Base-by-base conservation (phyloP, 92 coral and sea anemone genomes). In the Diadumene lineata region DNA sequence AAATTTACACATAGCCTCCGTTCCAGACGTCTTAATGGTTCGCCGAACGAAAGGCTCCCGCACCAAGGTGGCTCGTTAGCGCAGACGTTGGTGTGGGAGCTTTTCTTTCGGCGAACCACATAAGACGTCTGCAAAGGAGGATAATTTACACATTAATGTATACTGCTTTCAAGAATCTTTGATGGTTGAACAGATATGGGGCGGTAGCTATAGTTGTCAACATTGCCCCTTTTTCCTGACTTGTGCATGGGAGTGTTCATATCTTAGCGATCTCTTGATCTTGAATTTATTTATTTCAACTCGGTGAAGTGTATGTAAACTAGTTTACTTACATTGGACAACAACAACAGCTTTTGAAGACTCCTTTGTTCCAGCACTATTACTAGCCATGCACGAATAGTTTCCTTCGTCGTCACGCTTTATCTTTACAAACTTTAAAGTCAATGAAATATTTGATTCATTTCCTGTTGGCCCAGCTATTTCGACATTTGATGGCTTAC, bases 181-280 rank as follows among this genome's bases (percentile, higher is more conserved):
- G 60, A 32, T 33, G 83, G 60, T 17, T 67, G 32, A 0, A 82
- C 34, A 19, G 50, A 21, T 17, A 64, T 44, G 11, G 30, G 30
- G 25, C 69, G 51, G 51, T 44, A 13, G 43, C 60, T 7, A 68
- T 78, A 10, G 51, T 66, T 50, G 86, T 81, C 0, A 13, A 53
- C 13, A 86, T 64, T 23, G 73, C 66, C 13, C 50, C 81, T 55
- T 22, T 43, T 0, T 81, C 33, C 0, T 80, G 73, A 33, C 81
- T 87, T 17, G 44, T 64, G 15, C 11, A 43, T 13, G 87, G n/a
- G n/a, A n/a, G n/a, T n/a, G 46, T 1, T n/a, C 50, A 62, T 25
- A 48, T 27, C 0, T 21, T 18, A 79, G 86, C 43, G 38, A 29
- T 1, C 28, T 13, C 6, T 34, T 4, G 68, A 66, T 44, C 4